phyloP scores from a whole-genome alignment of 2,797 vertebrate genomes.

The Lemur catta region DNA sequence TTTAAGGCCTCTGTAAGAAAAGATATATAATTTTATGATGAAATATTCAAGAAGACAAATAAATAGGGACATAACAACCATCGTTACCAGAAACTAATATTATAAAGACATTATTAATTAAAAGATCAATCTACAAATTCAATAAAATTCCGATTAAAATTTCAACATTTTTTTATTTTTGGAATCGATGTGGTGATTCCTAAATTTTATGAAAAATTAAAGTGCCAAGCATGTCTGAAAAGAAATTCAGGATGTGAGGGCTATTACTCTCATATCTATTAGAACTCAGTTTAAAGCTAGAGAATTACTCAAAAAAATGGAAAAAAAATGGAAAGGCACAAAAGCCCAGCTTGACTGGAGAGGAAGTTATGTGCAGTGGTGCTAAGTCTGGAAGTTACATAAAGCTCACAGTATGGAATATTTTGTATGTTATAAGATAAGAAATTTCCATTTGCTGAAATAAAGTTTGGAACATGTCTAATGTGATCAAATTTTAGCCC shows the following conservation, averaged over 20 bases:
- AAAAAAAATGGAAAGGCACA: not conserved
- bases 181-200: not conserved
- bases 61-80: not conserved
- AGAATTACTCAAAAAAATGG: not conserved
- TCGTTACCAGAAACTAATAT: not conserved
- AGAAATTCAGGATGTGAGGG: not conserved
- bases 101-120: not conserved
- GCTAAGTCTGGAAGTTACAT: not conserved
- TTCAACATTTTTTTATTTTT: not conserved
- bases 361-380: not conserved
- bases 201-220: constrained; percentile 5
- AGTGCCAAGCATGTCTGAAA: not conserved
- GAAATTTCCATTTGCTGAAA: not conserved
- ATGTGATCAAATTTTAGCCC: not conserved
- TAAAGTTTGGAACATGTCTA: not conserved
- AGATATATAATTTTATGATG: not conserved
- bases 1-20: not conserved
- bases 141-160: not conserved
- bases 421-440: not conserved
- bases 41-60: not conserved
- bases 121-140: not conserved
- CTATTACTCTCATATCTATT: not conserved
- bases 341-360: not conserved
- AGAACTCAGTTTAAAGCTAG: not conserved
- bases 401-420: not conserved